These are phyloP conservation scores for Bombyx mori DNA, from an alignment of 1,140 invertebrate species.

Conservation along the genomic window ASM3026992v2 NC_085129.1:1578501-1579000, in stretches of 20 bases:
- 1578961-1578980: too few species aligned
- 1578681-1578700: constrained; percentile 30
- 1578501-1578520: not conserved
- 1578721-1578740: not conserved
- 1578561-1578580: constrained; percentile 37
- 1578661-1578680: not conserved
- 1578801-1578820: not conserved
- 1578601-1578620: constrained; percentile 65
- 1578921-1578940: too few species aligned
- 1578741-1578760: not conserved
- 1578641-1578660: constrained; percentile 55
- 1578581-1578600: constrained; percentile 57
- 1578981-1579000: too few species aligned
- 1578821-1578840: not conserved
- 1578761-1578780: not conserved
- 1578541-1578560: not conserved
- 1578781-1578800: not conserved
- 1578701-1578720: constrained; percentile 9
- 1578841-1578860: not conserved
- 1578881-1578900: too few species aligned
- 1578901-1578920: too few species aligned
- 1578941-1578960: too few species aligned
- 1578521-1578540: not conserved
- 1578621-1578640: constrained; percentile 65
- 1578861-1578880: too few species aligned